Evolutionary conservation across 2,888 invertebrate species (phyloP), one percentile per base, ranked within the genome.

Genomic region (Lissonota sp.): DNA sequence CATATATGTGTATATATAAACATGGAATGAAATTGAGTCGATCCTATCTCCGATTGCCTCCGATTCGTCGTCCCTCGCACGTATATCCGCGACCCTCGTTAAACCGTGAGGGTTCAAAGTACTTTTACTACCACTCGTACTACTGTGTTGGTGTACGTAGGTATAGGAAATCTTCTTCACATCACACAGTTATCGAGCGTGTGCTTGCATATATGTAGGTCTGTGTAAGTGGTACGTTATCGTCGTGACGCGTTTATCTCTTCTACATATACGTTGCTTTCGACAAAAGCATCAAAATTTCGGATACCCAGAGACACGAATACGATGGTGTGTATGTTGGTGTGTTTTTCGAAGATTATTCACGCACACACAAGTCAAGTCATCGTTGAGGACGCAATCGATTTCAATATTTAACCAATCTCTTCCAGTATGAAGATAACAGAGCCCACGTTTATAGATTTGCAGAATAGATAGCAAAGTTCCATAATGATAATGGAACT

Each of bases 381-480:
- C 16, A 42, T 1, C 55, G 46, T 12, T 63, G 69, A 57, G 39
- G 46, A 77, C 37, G 58, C 64, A 58, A 78, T 71, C 71, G 71
- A 79, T 72, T 78, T 72, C 60, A 72, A 72, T 73, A 69, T 74
- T 74, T 64, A 57, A 70, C 67, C 67, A 62, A 62, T 55, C 69
- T 53, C 73, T 58, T 69, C 26, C 62, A 58, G 57, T 37, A 60
- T 8, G 67, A 63, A 62, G 63, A 74, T 79, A 74, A 57, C 63
- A 58, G 51, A 58, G 51, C 44, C 5, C 37, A 5, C 49, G 53
- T 74, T 44, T 3, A 10, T 55, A 10, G 26, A 40, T 53, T 12
- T 51, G 60, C 44, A 42, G 39, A 58, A 49, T 14, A n/a, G 42
- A 74, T 49, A 46, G 26, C 10, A 14, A 70, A 46, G 49, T 12